Conservation (phyloP, 1,140 invertebrate genomes). For the Bombus balteatus region DNA sequence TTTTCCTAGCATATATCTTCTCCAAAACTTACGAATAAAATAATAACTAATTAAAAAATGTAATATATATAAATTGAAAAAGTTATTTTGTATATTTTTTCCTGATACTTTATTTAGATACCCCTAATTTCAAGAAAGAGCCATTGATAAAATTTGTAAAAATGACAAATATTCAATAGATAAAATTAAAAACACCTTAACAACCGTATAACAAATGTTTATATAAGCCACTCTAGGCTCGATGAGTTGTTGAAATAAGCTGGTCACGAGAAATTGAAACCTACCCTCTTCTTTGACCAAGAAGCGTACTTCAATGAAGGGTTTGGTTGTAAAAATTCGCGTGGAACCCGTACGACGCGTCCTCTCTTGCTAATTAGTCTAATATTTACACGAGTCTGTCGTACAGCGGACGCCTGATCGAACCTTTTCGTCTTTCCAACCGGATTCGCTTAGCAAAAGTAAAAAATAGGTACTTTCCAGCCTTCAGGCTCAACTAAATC, state of each 20-base stretch:
- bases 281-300: background rate
- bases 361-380: slow-evolving; percentile 59
- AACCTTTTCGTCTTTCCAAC: slow-evolving; percentile 11
- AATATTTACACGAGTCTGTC: slow-evolving; percentile 61
- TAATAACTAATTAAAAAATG: background rate
- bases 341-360: slow-evolving; percentile 35
- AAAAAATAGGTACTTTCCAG: slow-evolving; percentile 46
- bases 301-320: background rate
- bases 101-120: background rate
- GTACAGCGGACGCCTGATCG: slow-evolving; percentile 28
- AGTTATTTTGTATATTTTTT: background rate
- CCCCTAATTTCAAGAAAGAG: background rate
- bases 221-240: background rate
- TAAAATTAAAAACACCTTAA: background rate
- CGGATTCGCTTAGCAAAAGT: slow-evolving; percentile 43
- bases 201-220: background rate
- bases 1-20: no score
- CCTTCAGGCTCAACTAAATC: slow-evolving; percentile 15
- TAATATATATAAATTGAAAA: background rate
- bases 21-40: background rate
- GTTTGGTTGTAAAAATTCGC: background rate
- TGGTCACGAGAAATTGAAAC: background rate
- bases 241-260: background rate
- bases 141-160: background rate
- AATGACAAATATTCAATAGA: background rate